These are phyloP conservation scores for Haemorhous mexicanus DNA, from an alignment of 2,113 vertebrate genomes.

Conservation along the genomic window DNA sequence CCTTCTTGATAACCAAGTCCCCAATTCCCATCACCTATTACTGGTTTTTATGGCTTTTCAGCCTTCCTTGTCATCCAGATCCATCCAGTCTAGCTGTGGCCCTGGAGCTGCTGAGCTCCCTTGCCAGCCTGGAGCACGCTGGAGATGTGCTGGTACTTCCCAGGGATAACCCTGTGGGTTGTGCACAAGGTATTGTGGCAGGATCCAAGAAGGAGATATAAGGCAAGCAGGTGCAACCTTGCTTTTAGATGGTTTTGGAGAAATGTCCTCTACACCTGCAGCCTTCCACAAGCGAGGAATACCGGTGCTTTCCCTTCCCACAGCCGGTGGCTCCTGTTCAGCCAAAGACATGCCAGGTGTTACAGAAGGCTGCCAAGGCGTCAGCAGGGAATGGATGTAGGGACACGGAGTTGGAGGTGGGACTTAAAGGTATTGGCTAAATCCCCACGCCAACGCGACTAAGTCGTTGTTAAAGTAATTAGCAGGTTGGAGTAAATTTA, in stretches of 20 bases:
- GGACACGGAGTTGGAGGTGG: not conserved
- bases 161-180: not conserved
- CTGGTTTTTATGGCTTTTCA: not conserved
- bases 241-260: not conserved
- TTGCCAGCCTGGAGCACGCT: not conserved
- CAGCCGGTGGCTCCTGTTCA: not conserved
- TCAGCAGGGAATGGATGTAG: not conserved
- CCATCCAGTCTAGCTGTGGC: not conserved
- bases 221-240: not conserved
- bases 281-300: not conserved
- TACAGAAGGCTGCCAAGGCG: not conserved
- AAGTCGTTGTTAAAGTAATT: not conserved
- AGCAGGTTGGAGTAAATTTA: not conserved
- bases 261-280: not conserved
- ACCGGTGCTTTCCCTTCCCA: not conserved
- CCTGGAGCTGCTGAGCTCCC: not conserved
- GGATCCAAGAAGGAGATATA: not conserved
- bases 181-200: fast-evolving
- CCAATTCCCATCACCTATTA: not conserved
- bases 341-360: not conserved
- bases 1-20: not conserved
- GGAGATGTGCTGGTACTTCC: not conserved
- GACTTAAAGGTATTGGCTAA: not conserved
- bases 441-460: not conserved
- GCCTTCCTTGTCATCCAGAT: not conserved